Conservation (phyloP, 2,888 invertebrate genomes). For the Diloba caeruleocephala region DNA sequence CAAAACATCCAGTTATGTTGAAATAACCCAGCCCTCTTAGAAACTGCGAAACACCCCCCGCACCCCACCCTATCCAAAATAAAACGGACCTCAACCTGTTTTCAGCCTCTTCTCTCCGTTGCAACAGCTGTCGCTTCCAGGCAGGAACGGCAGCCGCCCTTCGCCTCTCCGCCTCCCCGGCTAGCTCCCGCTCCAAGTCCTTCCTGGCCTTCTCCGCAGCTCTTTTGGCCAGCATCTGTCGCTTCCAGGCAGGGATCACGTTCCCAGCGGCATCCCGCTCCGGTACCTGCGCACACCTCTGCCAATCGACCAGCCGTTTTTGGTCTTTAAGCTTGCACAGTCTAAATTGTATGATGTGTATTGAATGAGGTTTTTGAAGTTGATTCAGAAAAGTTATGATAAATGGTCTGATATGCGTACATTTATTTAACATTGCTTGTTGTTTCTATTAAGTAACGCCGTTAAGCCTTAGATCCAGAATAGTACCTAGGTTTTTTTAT, state of each 20-base stretch:
- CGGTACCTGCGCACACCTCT: conserved; percentile 92
- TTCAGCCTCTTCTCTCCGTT: conserved; percentile 94
- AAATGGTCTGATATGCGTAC: background rate
- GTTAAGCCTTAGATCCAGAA: conserved; percentile 10
- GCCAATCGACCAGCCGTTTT: conserved; percentile 78
- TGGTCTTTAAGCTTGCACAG: conserved; percentile 54
- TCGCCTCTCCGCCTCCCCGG: conserved; percentile 95
- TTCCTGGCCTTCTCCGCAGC: conserved; percentile 97
- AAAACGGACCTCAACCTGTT: conserved; percentile 92
- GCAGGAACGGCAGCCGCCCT: conserved; percentile 96
- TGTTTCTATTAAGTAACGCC: background rate
- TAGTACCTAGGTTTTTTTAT: too few relatives aligned
- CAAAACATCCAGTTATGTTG: too few relatives aligned
- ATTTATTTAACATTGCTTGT: background rate
- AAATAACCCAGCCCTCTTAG: background rate
- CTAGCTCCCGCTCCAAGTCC: conserved; percentile 96
- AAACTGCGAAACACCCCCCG: background rate
- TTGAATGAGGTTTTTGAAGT: conserved; percentile 32
- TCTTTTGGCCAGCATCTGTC: conserved; percentile 98
- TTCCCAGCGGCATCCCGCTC: conserved; percentile 96
- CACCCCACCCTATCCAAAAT: conserved; percentile 26
- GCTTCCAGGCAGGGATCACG: conserved; percentile 97
- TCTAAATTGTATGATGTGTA: conserved; percentile 14
- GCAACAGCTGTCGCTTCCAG: conserved; percentile 97
- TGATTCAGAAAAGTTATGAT: conserved; percentile 10